Evolutionary conservation across 2,888 invertebrate species (phyloP).

Genomic region (Drosophila pseudotalamancana): DNA sequence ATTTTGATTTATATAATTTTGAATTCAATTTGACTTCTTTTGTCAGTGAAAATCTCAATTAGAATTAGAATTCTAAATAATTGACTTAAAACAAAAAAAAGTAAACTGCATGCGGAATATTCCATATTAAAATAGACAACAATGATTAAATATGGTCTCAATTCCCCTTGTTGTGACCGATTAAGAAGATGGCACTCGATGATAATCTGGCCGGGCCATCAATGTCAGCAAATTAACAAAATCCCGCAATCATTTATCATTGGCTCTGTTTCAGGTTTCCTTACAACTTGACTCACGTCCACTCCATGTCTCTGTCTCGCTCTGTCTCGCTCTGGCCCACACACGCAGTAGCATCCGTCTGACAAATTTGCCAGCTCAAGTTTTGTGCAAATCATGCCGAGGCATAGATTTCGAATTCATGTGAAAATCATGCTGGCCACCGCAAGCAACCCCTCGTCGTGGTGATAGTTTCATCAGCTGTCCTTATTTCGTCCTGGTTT

Average conservation of each 20-base stretch:
- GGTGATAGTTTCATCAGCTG: slow-evolving; percentile 76
- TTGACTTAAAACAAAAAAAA: too few species aligned
- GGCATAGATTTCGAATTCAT: slow-evolving; percentile 80
- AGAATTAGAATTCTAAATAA: too few species aligned
- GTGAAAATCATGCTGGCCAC: slow-evolving; percentile 66
- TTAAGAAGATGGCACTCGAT: slow-evolving; percentile 32
- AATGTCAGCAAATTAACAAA: slow-evolving; percentile 83
- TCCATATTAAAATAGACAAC: background rate
- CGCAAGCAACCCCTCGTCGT: slow-evolving; percentile 55
- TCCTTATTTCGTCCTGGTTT: slow-evolving; percentile 51
- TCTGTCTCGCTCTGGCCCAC: background rate
- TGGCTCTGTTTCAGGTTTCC: slow-evolving; percentile 62
- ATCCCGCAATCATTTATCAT: slow-evolving; percentile 82
- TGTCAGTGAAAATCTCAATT: too few species aligned
- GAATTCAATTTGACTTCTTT: too few species aligned
- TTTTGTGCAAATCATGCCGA: slow-evolving; percentile 82
- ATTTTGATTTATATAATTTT: too few species aligned
- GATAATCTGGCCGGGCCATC: slow-evolving; percentile 72
- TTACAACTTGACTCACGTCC: slow-evolving; percentile 41
- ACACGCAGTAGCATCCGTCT: slow-evolving; percentile 25
- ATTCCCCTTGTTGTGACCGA: slow-evolving; percentile 2
- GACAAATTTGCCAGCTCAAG: slow-evolving; percentile 72
- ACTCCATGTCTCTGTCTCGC: slow-evolving; percentile 3
- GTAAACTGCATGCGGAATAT: background rate
- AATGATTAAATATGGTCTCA: background rate